A percentile compares a stretch with the other conserved stretches of the same genome.
These are phyloP conservation scores for Mirounga angustirostris DNA, from an alignment of 2,113 vertebrate species.

Conservation along the genomic window DNA sequence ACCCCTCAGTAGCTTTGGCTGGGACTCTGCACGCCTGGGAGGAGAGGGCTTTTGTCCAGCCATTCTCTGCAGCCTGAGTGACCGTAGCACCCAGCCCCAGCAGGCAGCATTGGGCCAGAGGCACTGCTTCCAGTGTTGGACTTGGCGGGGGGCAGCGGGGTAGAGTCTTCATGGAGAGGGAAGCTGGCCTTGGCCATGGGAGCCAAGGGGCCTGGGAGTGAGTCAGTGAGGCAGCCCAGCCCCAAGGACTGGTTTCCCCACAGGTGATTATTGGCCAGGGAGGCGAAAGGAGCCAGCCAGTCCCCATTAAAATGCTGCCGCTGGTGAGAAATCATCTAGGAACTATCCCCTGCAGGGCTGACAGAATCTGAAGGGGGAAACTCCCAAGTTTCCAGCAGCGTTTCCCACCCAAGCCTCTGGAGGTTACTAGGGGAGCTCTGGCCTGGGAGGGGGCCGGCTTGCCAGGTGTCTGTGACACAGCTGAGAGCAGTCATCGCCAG, in stretches of 20 bases:
- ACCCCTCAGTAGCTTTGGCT: not conserved
- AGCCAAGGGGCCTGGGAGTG: not conserved
- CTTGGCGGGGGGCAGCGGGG: not conserved
- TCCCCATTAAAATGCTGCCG: slow-evolving; percentile 4
- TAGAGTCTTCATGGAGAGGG: not conserved
- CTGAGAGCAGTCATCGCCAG: not conserved
- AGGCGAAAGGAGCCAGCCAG: slow-evolving; percentile 43
- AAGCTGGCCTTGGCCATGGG: not conserved
- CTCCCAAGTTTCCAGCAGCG: not conserved
- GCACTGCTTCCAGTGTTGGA: not conserved
- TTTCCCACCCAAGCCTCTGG: not conserved
- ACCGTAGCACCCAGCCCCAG: too few relatives aligned
- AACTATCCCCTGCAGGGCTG: not conserved
- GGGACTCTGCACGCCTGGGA: not conserved
- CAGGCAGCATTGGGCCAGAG: not conserved
- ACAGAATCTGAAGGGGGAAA: not conserved
- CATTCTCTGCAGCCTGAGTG: not conserved
- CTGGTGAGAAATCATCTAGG: not conserved
- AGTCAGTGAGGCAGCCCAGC: not conserved
- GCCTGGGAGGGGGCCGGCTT: rapidly evolving
- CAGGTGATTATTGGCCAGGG: slow-evolving; percentile 46
- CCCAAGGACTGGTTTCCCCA: not conserved
- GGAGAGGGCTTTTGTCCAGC: not conserved
- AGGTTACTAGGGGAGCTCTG: not conserved
- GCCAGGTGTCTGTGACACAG: slow-evolving; percentile 17